These are phyloP conservation scores for Tenthredo livida DNA, from an alignment of 2,888 invertebrate genomes.

Conservation along the genomic window DNA sequence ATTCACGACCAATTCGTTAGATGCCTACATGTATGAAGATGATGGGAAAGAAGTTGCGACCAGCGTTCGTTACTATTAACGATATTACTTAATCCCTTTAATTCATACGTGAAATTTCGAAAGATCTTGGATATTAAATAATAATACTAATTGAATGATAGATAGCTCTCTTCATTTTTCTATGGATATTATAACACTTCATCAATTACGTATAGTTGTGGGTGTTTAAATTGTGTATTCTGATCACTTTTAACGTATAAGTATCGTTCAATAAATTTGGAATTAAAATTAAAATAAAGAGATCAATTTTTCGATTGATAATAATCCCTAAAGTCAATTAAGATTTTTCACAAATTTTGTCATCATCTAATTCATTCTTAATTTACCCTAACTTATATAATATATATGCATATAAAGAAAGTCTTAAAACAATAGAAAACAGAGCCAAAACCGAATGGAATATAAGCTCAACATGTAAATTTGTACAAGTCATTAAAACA, in stretches of 20 bases:
- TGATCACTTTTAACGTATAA: neutral
- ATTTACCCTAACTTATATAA: neutral
- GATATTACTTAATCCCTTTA: neutral
- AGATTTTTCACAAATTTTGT: neutral
- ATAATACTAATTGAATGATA: neutral
- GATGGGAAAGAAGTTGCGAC: conserved; percentile 65
- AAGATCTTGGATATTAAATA: neutral
- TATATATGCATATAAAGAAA: neutral
- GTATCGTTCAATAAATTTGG: neutral
- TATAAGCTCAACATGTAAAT: neutral
- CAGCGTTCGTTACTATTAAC: conserved; percentile 68
- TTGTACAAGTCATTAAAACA: neutral
- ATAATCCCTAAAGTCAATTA: neutral
- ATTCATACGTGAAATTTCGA: neutral
- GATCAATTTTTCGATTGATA: neutral
- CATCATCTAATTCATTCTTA: neutral
- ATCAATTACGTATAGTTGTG: neutral
- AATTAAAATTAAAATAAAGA: neutral
- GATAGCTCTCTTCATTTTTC: neutral
- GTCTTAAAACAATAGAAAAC: neutral
- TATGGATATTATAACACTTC: neutral
- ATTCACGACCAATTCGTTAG: conserved; percentile 66
- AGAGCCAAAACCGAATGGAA: neutral
- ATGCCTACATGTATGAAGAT: conserved; percentile 62
- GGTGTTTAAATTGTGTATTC: neutral